These are phyloP conservation scores for Tachycineta bicolor DNA, from an alignment of 2,113 vertebrate species.

Conservation along the genomic window DNA sequence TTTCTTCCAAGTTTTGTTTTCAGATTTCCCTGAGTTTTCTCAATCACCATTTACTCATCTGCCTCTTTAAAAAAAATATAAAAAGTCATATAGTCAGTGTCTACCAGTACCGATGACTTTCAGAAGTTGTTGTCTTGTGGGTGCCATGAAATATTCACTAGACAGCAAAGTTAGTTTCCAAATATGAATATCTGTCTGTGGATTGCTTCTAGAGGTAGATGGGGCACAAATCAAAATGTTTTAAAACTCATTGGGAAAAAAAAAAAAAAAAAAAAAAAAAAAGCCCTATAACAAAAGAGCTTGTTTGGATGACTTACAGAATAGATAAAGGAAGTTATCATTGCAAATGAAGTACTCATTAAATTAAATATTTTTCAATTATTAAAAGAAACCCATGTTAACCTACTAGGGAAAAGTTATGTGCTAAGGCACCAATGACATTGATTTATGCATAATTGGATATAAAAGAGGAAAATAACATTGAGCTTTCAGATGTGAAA, in stretches of 20 bases:
- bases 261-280: background rate
- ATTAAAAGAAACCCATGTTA: constrained; percentile 4
- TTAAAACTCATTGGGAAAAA: background rate
- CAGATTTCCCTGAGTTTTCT: background rate
- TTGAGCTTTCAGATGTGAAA: background rate
- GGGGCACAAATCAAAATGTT: constrained; percentile 15
- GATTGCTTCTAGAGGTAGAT: background rate
- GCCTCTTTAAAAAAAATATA: background rate
- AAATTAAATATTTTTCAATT: background rate
- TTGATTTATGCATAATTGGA: background rate
- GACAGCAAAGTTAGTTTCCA: constrained; percentile 5
- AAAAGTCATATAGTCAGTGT: background rate
- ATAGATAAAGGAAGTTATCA: background rate
- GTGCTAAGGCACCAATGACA: background rate
- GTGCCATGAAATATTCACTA: constrained; percentile 31
- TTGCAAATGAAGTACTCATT: background rate
- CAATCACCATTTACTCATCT: background rate
- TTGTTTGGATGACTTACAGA: background rate
- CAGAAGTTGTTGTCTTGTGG: background rate
- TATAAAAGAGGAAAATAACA: background rate
- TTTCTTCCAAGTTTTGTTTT: background rate
- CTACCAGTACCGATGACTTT: background rate
- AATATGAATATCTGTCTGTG: background rate
- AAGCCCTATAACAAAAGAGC: background rate
- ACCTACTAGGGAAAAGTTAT: background rate